Evolutionary conservation across 2,888 invertebrate genomes (phyloP), one percentile per base, ranked within the genome.

Genomic region (Seladonia tumulorum): DNA sequence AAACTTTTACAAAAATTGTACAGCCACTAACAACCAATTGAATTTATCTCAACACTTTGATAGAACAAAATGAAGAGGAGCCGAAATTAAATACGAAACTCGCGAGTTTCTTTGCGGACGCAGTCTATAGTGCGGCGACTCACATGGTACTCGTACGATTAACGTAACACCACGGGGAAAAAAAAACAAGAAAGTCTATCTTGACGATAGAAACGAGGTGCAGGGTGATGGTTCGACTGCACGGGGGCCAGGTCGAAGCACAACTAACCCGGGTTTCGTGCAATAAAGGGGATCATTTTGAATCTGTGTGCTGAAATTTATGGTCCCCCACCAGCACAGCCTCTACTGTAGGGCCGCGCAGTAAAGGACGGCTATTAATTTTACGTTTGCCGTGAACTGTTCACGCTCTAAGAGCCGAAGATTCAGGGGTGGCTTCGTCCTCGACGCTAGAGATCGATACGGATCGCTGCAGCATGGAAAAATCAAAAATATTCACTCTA

Each of bases 261-360:
- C 90, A 92, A 95, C 94, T 94, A 94, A 93, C 90, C 88, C 82
- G 94, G 93, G 93, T 94, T 94, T 93, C 92, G 92, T 93, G 94
- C 94, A 95, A 95, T 95, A 95, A 95, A 95, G 95, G 95, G 95
- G 95, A 95, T 96, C 95, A 95, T 95, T 95, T 94, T 95, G 95
- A 95, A 95, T 95, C 95, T 95, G 95, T 95, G 95, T 94, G 94
- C 93, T 95, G 95, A 96, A 96, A 96, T 96, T 96, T 96, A 96
- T 96, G 94, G 94, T 86, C 90, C 93, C 92, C 92, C 93, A 86
- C 89, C 90, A 92, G 72, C 72, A 57, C 74, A 76, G 77, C 84
- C 83, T 72, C 77, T 86, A 84, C 82, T 82, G 87, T 87, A 83
- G 90, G 87, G 89, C 87, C 72, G 80, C 88, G 81, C 89, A 85